Base-by-base conservation (phyloP, 2,888 invertebrate species). In the Magallana nippona region DNA sequence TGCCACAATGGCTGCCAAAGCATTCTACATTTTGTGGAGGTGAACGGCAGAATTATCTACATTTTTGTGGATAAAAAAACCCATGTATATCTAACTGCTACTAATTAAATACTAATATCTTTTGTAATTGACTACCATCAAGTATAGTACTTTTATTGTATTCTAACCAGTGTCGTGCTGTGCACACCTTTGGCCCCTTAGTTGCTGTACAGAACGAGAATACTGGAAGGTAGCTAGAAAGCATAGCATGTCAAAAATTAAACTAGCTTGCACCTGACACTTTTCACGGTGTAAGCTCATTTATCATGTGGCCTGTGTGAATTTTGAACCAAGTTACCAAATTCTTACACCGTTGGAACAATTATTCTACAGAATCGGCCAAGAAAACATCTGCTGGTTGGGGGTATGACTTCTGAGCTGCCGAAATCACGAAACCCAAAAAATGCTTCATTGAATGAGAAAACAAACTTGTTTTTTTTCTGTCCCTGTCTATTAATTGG, bases 271-370 rank as follows among this genome's bases (percentile, higher is more conserved):
- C 71, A 71, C 71, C 71, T 71, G 71, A 71, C 71, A 71, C 71
- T 71, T 71, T 71, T 71, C 71, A 71, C 32, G 71, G 71, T 71
- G 71, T 71, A 71, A 71, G 32, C 22, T 71, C 71, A 71, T 71
- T 71, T 27, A 71, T 71, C 71, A 71, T 71, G 27, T 71, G 71
- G 71, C 44, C 44, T 22, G 22, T 71, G 27, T 71, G 71, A 71
- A 71, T 71, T 71, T 71, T 71, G 71, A 71, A 71, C 71, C 71
- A 71, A 32, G 71, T 71, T 71, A 71, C 71, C 71, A 71, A 71
- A 71, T 19, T 22, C 71, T 71, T 71, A 71, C 71, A 71, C 27
- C 27, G 71, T 71, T 71, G 60, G 32, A 71, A 71, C 71, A 71
- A 71, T 71, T 32, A 71, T 71, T 71, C 32, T 5, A 32, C 71